Conservation (phyloP, 2,113 vertebrate species). For the Thomomys bottae region DNA sequence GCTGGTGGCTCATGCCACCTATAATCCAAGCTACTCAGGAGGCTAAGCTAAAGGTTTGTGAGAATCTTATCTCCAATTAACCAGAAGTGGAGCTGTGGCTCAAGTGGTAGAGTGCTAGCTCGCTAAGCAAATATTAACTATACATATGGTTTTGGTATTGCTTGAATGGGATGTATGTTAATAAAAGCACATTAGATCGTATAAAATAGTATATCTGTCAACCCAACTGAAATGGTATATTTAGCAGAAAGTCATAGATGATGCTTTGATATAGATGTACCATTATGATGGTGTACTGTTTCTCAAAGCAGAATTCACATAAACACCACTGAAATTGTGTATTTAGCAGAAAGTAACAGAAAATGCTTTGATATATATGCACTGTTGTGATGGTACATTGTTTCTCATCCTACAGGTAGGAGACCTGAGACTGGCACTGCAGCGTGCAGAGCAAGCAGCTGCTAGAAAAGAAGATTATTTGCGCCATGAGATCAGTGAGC, state of each 20-base stretch:
- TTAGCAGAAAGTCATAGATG: neutral
- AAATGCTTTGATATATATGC: neutral
- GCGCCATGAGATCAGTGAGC: conserved; percentile 94
- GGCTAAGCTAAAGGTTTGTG: too few relatives aligned
- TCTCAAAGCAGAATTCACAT: too few relatives aligned
- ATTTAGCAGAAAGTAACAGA: neutral
- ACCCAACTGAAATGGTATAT: neutral
- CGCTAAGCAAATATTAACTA: neutral
- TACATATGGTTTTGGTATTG: neutral
- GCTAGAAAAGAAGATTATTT: conserved; percentile 98
- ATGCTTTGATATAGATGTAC: neutral
- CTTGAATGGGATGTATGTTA: neutral
- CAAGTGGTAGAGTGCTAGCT: neutral
- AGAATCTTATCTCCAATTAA: too few relatives aligned
- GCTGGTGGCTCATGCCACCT: too few relatives aligned
- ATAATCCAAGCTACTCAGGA: too few relatives aligned
- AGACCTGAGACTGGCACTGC: conserved; percentile 93
- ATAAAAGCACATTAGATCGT: neutral
- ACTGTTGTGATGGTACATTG: neutral
- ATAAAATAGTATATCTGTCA: neutral
- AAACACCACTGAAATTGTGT: neutral
- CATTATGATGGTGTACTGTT: neutral
- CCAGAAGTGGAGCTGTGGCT: too few relatives aligned
- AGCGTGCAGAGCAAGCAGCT: conserved; percentile 95
- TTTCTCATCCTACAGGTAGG: conserved; percentile 87